phyloP scores from a whole-genome alignment of 2,113 vertebrate species.

The Pteruthius melanotis region DNA sequence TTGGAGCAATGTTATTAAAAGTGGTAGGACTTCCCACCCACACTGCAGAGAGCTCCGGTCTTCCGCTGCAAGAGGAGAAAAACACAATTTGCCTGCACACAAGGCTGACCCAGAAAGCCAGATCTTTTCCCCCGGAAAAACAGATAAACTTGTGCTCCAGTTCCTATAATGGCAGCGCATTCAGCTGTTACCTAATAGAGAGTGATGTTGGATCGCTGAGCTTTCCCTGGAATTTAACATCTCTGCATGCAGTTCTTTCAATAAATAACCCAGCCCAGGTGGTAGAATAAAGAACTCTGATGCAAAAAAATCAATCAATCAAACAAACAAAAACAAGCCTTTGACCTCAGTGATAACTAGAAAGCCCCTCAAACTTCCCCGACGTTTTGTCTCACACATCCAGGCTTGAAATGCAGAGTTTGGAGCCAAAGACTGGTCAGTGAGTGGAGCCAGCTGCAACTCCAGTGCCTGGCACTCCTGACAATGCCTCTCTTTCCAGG shows the following conservation, averaged over 20 bases:
- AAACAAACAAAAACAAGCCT: constrained; percentile 3
- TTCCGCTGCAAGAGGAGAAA: neutral
- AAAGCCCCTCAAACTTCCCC: constrained; percentile 39
- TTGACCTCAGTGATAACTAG: constrained; percentile 39
- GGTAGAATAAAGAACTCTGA: constrained; percentile 19
- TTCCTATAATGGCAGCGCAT: neutral
- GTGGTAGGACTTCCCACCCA: neutral
- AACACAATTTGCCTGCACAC: neutral
- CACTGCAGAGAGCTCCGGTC: neutral
- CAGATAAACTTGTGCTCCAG: constrained; percentile 19
- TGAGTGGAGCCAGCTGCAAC: constrained; percentile 15
- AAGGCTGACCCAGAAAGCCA: constrained; percentile 38
- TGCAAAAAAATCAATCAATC: constrained; percentile 3
- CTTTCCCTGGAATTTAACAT: constrained; percentile 50
- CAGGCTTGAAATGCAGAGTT: neutral
- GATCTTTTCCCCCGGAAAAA: constrained; percentile 48
- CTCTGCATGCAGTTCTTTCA: constrained; percentile 40
- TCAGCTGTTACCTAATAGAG: constrained; percentile 33
- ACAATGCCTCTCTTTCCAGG: neutral
- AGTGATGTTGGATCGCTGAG: constrained; percentile 42
- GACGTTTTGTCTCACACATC: constrained; percentile 5
- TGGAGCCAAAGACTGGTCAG: neutral
- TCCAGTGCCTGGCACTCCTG: neutral
- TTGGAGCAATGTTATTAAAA: neutral
- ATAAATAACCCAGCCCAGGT: constrained; percentile 39